Evolutionary conservation across 1,140 invertebrate species (phyloP).

Genomic region (Potamilus streckersoni): DNA sequence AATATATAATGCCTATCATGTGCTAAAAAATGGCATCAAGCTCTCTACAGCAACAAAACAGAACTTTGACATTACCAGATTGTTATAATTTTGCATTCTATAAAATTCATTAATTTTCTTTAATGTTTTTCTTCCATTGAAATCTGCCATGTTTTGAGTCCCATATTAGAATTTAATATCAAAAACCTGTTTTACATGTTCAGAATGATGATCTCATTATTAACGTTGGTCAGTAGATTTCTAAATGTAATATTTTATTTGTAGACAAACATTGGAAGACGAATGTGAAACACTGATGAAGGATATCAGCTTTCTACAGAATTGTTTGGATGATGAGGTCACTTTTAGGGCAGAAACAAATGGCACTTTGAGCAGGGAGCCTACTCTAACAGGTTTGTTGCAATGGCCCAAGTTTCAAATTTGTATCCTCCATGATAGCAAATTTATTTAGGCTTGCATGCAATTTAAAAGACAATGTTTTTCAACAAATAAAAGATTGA

Average conservation of each 20-base stretch:
- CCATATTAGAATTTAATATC: too few species aligned
- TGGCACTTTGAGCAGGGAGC: constrained; percentile 42
- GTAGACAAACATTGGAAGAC: constrained; percentile 47
- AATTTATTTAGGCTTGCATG: background rate
- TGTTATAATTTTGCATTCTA: too few species aligned
- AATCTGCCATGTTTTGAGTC: too few species aligned
- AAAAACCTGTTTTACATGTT: too few species aligned
- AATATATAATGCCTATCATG: too few species aligned
- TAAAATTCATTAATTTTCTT: too few species aligned
- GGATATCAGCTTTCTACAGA: constrained; percentile 56
- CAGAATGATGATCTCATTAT: too few species aligned
- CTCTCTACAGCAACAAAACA: too few species aligned
- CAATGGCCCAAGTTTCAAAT: too few species aligned
- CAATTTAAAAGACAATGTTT: background rate
- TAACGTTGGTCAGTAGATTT: too few species aligned
- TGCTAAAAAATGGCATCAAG: too few species aligned
- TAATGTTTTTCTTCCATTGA: background rate
- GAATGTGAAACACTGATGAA: constrained; percentile 52
- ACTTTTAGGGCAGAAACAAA: constrained; percentile 40
- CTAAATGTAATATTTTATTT: background rate
- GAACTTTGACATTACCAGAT: too few species aligned
- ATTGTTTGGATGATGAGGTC: constrained; percentile 54
- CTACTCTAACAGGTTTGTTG: constrained; percentile 52
- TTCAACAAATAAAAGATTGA: background rate
- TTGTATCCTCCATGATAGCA: background rate